A percentile compares a stretch with the other conserved stretches of the same genome.
These are phyloP conservation scores for Lophura nycthemera DNA, from an alignment of 2,113 vertebrate species.

Conservation along the genomic window DNA sequence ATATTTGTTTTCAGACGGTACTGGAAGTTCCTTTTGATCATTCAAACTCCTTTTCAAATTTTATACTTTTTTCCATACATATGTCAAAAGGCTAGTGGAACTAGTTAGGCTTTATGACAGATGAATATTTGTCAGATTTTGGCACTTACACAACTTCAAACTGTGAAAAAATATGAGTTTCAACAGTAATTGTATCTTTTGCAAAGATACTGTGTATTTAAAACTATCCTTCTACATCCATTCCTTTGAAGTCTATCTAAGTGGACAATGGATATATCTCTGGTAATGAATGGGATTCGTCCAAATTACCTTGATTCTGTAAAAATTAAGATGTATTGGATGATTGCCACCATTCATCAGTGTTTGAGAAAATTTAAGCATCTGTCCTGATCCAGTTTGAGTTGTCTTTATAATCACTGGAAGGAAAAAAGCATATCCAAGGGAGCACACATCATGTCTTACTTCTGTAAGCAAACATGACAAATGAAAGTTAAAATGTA, in stretches of 20 bases:
- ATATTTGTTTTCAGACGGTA: not conserved
- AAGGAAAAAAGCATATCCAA: not conserved
- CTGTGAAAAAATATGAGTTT: not conserved
- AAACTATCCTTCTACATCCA: not conserved
- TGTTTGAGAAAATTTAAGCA: not conserved
- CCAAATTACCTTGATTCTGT: not conserved
- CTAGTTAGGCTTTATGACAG: not conserved
- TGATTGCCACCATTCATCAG: not conserved
- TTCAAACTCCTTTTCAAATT: not conserved
- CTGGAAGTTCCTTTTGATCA: not conserved
- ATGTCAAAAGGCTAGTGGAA: not conserved
- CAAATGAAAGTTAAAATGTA: conserved; percentile 3
- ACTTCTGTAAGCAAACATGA: not conserved
- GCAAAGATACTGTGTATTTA: not conserved
- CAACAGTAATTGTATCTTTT: not conserved
- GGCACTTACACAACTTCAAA: not conserved
- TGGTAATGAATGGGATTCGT: not conserved
- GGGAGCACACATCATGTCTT: not conserved
- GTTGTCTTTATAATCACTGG: not conserved
- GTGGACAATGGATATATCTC: not conserved
- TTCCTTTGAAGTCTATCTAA: not conserved
- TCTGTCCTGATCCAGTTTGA: not conserved
- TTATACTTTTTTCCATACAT: not conserved
- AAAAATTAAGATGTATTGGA: not conserved
- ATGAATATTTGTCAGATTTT: not conserved